A percentile compares a stretch with the other conserved stretches of the same genome.
phyloP scores from a whole-genome alignment of 35 echinoderm and acorn worm genomes.

The Apostichopus japonicus region DNA sequence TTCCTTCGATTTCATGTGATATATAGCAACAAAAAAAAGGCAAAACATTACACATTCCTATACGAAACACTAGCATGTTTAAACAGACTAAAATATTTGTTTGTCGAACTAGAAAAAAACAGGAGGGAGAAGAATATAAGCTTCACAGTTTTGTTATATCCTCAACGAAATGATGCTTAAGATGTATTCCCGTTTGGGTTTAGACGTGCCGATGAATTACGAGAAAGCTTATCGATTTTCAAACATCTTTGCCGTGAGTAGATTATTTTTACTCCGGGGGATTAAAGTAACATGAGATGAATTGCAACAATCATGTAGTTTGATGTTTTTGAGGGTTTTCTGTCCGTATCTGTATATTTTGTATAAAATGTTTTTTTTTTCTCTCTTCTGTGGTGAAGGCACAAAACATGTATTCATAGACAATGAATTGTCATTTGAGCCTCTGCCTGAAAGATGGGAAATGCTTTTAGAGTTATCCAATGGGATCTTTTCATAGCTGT shows the following conservation, averaged over 20 bases:
- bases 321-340: not conserved
- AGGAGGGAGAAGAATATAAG: not conserved
- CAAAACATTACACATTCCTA: not conserved
- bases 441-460: no score
- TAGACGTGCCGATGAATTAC: not conserved
- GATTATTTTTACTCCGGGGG: conserved; percentile 11
- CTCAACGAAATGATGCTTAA: not conserved
- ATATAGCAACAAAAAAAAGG: not conserved
- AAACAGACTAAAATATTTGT: no score
- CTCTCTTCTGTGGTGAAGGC: no score
- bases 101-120: not conserved
- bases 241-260: not conserved
- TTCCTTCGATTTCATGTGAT: conserved; percentile 4
- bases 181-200: not conserved
- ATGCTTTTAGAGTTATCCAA: no score
- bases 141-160: not conserved
- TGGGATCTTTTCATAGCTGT: no score
- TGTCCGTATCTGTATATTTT: no score
- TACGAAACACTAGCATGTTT: not conserved
- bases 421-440: no score
- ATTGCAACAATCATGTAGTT: not conserved
- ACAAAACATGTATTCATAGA: no score
- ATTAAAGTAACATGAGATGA: not conserved
- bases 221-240: not conserved
- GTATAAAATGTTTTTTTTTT: no score